Percentiles rank a stretch among this genome's conserved stretches.
Evolutionary conservation across 2,888 invertebrate species (phyloP).

Genomic region (Ennomos erosarius): DNA sequence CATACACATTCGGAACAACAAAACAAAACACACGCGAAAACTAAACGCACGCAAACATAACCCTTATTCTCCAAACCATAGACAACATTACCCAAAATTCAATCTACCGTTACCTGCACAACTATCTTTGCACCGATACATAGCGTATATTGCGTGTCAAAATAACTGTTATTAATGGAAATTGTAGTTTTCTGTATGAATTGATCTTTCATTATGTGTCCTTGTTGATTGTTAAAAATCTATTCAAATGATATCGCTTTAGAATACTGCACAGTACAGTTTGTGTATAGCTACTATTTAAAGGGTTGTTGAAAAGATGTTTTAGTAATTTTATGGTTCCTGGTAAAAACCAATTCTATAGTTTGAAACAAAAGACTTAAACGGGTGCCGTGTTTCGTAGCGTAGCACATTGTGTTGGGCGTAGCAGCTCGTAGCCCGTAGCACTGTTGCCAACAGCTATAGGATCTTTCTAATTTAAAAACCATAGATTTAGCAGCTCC

Average conservation of each 20-base stretch:
- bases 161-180: slow-evolving; percentile 74
- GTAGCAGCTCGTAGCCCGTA: slow-evolving; percentile 15
- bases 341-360: slow-evolving; percentile 10
- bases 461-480: no score
- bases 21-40: slow-evolving; percentile 57
- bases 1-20: slow-evolving; percentile 66
- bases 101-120: slow-evolving; percentile 24
- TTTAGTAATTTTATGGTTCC: not conserved
- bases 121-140: slow-evolving; percentile 45
- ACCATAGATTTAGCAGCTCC: no score
- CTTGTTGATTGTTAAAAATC: slow-evolving; percentile 50
- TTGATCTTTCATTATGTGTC: slow-evolving; percentile 60
- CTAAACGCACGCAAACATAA: slow-evolving; percentile 56
- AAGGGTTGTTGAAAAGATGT: slow-evolving; percentile 13
- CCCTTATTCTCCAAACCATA: slow-evolving; percentile 51
- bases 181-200: slow-evolving; percentile 66
- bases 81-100: slow-evolving; percentile 28
- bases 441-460: slow-evolving; percentile 34
- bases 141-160: slow-evolving; percentile 67
- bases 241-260: slow-evolving; percentile 36
- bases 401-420: slow-evolving; percentile 9
- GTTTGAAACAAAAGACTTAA: slow-evolving; percentile 20
- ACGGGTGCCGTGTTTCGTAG: slow-evolving; percentile 11
- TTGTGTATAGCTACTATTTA: slow-evolving; percentile 14
- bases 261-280: slow-evolving; percentile 37